Evolutionary conservation across 2,797 vertebrate genomes (phyloP).

Genomic region (Lepus oiostolus): DNA sequence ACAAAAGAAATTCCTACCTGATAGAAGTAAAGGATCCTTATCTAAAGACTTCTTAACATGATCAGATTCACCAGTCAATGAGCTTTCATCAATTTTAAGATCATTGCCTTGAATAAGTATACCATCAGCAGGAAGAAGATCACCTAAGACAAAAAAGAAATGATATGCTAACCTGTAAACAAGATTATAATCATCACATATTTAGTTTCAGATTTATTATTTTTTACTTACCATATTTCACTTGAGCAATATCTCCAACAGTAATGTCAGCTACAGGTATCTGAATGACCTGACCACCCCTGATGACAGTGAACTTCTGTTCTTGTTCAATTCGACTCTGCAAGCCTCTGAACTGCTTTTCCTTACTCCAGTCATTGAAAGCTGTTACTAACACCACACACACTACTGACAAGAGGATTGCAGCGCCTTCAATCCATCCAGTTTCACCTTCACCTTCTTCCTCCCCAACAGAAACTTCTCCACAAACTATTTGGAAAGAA

Average conservation of each 20-base stretch:
- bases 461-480: constrained; percentile 92
- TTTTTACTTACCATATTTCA: constrained; percentile 96
- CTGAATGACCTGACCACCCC: constrained; percentile 97
- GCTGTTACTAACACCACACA: constrained; percentile 99
- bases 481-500: constrained; percentile 92
- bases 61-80: constrained; percentile 98
- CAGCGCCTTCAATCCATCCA: constrained; percentile 98
- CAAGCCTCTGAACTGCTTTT: constrained; percentile 98
- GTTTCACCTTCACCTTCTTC: constrained; percentile 96
- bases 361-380: constrained; percentile 99
- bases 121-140: constrained; percentile 97
- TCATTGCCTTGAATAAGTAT: constrained; percentile 99
- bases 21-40: constrained; percentile 97
- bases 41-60: constrained; percentile 96
- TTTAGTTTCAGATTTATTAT: not conserved
- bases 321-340: constrained; percentile 99
- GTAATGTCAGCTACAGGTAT: constrained; percentile 98
- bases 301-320: constrained; percentile 98
- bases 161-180: constrained; percentile 42
- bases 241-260: constrained; percentile 98
- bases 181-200: not conserved
- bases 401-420: constrained; percentile 97
- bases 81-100: constrained; percentile 99
- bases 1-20: constrained; percentile 90
- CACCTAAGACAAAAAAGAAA: constrained; percentile 90